phyloP scores from a whole-genome alignment of 2,797 vertebrate genomes.

The Anniella stebbinsi region DNA sequence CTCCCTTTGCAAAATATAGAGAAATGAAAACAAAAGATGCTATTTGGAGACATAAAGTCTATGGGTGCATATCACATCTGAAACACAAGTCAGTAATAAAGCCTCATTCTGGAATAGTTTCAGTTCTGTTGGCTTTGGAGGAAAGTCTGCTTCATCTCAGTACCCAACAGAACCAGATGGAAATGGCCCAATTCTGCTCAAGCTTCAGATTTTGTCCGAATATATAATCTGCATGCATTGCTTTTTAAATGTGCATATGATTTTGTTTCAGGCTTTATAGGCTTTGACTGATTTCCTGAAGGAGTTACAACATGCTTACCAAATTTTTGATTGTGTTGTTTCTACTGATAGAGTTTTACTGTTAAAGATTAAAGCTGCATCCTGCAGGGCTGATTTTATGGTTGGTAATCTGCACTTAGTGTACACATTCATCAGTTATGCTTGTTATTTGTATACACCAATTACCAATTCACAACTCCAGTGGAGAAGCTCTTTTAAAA shows the following conservation, averaged over 20 bases:
- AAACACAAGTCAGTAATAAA: too few relatives aligned
- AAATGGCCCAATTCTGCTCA: too few relatives aligned
- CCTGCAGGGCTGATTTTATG: not conserved
- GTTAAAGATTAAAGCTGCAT: slow-evolving; percentile 17
- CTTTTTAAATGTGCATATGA: not conserved
- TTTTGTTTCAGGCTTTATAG: not conserved
- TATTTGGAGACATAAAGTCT: too few relatives aligned
- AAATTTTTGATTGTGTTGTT: not conserved
- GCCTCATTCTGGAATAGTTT: too few relatives aligned
- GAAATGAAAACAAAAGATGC: too few relatives aligned
- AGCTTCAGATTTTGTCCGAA: too few relatives aligned
- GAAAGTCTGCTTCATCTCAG: too few relatives aligned
- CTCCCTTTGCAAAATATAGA: too few relatives aligned
- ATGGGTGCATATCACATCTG: too few relatives aligned
- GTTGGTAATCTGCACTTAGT: not conserved
- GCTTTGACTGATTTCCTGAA: not conserved
- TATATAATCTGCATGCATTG: not conserved
- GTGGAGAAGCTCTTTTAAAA: slow-evolving; percentile 6
- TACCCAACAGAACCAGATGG: too few relatives aligned
- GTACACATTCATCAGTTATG: not conserved
- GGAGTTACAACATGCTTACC: not conserved
- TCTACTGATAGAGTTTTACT: not conserved
- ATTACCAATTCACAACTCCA: not conserved
- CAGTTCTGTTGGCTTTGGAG: too few relatives aligned
- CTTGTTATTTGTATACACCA: slow-evolving; percentile 9